phyloP scores from a whole-genome alignment of 2,797 vertebrate genomes.

The Loris lydekkerianus region DNA sequence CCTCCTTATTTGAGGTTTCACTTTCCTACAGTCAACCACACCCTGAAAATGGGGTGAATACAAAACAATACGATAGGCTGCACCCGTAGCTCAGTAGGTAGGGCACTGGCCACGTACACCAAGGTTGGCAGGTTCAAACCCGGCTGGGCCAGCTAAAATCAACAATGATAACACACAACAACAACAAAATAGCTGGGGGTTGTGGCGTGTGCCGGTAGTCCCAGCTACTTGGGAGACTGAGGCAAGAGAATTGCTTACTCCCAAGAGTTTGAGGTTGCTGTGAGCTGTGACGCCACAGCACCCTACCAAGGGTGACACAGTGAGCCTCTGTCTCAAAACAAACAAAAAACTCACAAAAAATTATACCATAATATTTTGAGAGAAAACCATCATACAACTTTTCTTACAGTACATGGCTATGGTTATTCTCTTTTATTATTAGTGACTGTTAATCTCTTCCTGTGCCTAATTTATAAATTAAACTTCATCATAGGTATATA shows the following conservation, averaged over 20 bases:
- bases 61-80: neutral
- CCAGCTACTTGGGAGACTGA: too few species aligned
- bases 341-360: neutral
- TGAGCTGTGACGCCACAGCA: too few species aligned
- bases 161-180: too few species aligned
- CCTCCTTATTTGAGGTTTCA: neutral
- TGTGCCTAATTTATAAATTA: neutral
- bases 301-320: too few species aligned
- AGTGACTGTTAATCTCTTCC: neutral
- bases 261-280: too few species aligned
- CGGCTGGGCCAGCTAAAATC: too few species aligned
- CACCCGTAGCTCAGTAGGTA: too few species aligned
- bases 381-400: neutral
- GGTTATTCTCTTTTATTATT: neutral
- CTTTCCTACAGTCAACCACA: neutral
- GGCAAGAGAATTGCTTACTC: too few species aligned
- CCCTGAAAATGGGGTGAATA: neutral
- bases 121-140: too few species aligned
- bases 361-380: neutral
- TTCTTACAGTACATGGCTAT: neutral
- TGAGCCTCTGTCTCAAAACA: neutral
- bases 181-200: too few species aligned
- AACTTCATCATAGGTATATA: neutral
- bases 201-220: too few species aligned
- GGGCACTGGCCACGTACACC: too few species aligned